These are phyloP conservation scores for Callosobruchus maculatus DNA, from an alignment of 2,888 invertebrate species.

Conservation along the genomic window DNA sequence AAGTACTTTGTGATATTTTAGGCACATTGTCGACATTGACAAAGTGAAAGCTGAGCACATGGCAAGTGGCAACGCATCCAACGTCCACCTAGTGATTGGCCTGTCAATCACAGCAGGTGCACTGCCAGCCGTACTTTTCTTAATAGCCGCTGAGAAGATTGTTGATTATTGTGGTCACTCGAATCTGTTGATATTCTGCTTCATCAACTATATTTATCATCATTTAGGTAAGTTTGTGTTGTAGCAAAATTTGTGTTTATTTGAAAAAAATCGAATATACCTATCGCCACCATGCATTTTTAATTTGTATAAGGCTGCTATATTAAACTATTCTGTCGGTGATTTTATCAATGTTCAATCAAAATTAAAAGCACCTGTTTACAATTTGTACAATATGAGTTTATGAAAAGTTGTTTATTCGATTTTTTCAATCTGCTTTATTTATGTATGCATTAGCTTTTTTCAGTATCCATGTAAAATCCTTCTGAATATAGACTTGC, in stretches of 20 bases:
- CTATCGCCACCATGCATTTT: too few relatives aligned
- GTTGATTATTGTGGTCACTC: constrained; percentile 82
- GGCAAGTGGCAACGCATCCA: constrained; percentile 52
- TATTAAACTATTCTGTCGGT: too few relatives aligned
- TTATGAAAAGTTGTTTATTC: too few relatives aligned
- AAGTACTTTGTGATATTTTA: constrained; percentile 37
- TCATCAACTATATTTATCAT: constrained; percentile 74
- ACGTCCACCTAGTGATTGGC: constrained; percentile 56
- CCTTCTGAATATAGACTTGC: too few relatives aligned
- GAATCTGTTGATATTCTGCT: constrained; percentile 78
- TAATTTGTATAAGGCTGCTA: too few relatives aligned
- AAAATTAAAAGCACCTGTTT: too few relatives aligned
- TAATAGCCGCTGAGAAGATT: constrained; percentile 76
- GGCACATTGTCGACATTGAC: constrained; percentile 59
- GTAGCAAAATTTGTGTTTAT: background rate
- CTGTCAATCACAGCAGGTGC: constrained; percentile 66
- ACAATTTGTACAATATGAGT: too few relatives aligned
- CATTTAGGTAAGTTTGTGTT: constrained; percentile 66
- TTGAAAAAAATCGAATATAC: background rate
- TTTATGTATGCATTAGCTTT: too few relatives aligned
- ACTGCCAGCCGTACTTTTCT: constrained; percentile 64
- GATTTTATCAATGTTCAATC: too few relatives aligned
- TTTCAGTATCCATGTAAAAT: too few relatives aligned
- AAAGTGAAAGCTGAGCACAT: constrained; percentile 53
- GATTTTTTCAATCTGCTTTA: too few relatives aligned